These are phyloP conservation scores for Chrysodeixis includens DNA, from an alignment of 2,888 invertebrate species.

Conservation along the genomic window DNA sequence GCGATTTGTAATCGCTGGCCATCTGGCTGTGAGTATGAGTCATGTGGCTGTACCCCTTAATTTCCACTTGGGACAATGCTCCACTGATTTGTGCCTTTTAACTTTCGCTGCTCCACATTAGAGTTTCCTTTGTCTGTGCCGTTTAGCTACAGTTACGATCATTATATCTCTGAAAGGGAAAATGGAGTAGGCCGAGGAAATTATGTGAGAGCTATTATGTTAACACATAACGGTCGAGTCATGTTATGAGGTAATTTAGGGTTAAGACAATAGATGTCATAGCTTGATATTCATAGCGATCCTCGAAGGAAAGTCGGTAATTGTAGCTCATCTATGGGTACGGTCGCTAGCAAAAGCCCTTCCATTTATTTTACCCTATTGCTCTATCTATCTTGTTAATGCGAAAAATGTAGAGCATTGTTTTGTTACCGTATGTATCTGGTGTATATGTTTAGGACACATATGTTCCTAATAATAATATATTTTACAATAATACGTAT, in stretches of 20 bases:
- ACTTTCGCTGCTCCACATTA: conserved; percentile 31
- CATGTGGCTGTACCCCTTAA: conserved; percentile 57
- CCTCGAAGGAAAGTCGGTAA: background rate
- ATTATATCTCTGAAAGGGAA: conserved; percentile 21
- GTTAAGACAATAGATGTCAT: conserved; percentile 5
- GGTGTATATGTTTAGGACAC: background rate
- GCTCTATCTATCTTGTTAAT: conserved; percentile 5
- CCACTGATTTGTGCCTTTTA: conserved; percentile 27
- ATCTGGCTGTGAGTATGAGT: conserved; percentile 70
- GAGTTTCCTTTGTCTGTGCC: conserved; percentile 35
- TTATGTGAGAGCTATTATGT: conserved; percentile 9
- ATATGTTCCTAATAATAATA: too few relatives aligned
- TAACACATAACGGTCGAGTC: conserved; percentile 1
- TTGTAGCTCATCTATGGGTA: background rate
- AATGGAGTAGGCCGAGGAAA: conserved; percentile 7
- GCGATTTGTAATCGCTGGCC: conserved; percentile 68
- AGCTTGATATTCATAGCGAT: background rate
- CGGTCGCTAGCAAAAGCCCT: background rate
- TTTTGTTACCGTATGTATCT: background rate
- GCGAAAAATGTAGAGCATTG: background rate
- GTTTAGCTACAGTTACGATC: conserved; percentile 16
- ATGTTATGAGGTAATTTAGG: conserved; percentile 3
- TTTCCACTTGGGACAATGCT: conserved; percentile 35
- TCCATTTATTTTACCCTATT: background rate
- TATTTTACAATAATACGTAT: background rate